Base-by-base conservation (phyloP, 2,113 vertebrate species). In the Callochromis pleurospilus region DNA sequence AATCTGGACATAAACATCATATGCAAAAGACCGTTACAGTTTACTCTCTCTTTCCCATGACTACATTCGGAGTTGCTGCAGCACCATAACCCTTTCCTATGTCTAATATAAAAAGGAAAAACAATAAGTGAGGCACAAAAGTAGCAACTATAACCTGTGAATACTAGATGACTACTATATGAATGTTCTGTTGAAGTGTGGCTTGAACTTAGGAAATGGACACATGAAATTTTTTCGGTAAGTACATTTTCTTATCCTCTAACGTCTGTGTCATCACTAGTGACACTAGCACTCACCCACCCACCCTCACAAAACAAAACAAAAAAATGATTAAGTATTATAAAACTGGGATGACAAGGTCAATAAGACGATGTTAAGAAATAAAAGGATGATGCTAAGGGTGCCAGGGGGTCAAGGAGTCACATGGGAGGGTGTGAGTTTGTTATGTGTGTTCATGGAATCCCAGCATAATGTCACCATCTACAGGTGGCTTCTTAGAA, bases 391-490 rank as follows among this genome's bases (percentile, higher is more conserved):
- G 21, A 56, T 7, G 4, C 12, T 26, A 26, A 56, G 54, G 11
- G 3, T 56, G 54, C 12, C 21, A 56, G 6, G 11, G 10, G 60
- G 60, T 36, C 60, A n/a, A 11, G 17, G 31, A 12, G 31, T 65
- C 31, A 65, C 31, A 5, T 11, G 31, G 31, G 9, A 38, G 6
- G 31, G 17, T 65, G 31, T 38, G 17, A 36, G 60, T 38, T 65
- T 65, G 29, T 65, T 12, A 65, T 65, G 60, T 38, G 60, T 21
- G 62, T 40, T 13, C 19, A 40, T 60, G 19, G 33, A 68, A 68
- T 68, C 60, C 60, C 11, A 36, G 60, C 17, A 68, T 21, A 68
- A 40, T 68, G 11, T 68, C 36, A 40, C 62, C 62, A 68, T 68
- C 62, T 68, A 40, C 62, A 21, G 36, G 11, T 21, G 19, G 62